Conservation (phyloP, 2,113 vertebrate species). For the Pseudolaguvia tuberculata region DNA sequence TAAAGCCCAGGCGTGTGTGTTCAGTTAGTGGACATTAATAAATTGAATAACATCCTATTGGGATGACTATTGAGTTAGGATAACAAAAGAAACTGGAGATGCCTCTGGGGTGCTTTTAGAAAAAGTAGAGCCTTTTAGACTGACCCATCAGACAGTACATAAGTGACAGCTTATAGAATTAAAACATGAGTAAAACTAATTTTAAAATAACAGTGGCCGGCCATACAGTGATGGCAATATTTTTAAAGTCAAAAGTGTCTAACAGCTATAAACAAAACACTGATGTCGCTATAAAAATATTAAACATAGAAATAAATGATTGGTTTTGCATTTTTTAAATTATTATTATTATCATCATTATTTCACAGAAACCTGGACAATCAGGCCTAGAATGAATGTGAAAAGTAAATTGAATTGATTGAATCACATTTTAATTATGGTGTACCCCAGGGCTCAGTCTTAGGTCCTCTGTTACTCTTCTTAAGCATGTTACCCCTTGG, state of each 20-base stretch:
- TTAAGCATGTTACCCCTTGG: too few relatives aligned
- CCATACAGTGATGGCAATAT: not conserved
- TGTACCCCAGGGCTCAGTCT: too few relatives aligned
- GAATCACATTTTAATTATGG: too few relatives aligned
- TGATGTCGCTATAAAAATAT: too few relatives aligned
- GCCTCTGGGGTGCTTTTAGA: constrained; percentile 36
- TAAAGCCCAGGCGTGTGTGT: not conserved
- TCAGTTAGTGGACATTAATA: not conserved
- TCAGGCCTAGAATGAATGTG: too few relatives aligned
- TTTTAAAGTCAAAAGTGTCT: not conserved
- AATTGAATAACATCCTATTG: not conserved
- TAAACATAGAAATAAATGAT: too few relatives aligned
- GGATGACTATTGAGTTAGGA: not conserved
- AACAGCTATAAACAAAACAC: not conserved
- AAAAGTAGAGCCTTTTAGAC: too few relatives aligned
- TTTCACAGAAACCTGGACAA: too few relatives aligned
- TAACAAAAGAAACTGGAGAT: not conserved
- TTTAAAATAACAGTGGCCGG: not conserved
- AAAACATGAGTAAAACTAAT: not conserved
- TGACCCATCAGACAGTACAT: not conserved
- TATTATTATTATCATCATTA: too few relatives aligned
- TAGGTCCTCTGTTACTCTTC: too few relatives aligned
- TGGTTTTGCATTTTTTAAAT: too few relatives aligned
- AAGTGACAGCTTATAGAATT: not conserved
- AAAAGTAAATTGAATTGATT: too few relatives aligned